Evolutionary conservation across 2,797 vertebrate species (phyloP), one percentile per base, ranked within the genome.

Genomic region (Linurgus olivaceus): DNA sequence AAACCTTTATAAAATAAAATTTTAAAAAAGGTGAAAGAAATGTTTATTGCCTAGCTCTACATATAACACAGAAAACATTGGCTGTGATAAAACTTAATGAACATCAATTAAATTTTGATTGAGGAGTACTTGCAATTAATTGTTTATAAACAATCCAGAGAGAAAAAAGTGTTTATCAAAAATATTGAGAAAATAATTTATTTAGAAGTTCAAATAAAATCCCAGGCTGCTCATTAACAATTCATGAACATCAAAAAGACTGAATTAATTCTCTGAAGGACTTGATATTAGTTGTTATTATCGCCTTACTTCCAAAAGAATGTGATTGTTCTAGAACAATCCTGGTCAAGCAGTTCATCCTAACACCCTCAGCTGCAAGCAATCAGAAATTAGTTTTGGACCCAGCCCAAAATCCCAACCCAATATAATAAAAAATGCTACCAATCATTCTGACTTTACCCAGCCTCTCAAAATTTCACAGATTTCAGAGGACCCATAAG

Each of bases 171-270:
- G 78, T 92, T 96, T 91, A 75, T 78, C 68, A 83, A 91, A 96
- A 92, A 82, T 87, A 92, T 91, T 72, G 79, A 92, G 82, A 89
- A 93, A 95, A 90, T 29, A 91, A 93, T 86, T 85, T 71, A 74
- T 93, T 93, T 80, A 94, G 62, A 92, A 93, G 89, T 94, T 80
- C 91, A 96, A 93, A 90, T 88, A 92, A 89, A 95, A 92, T 83
- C 2, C 2, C 68, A 83, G 76, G 17, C 84, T 86, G 17, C 92
- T 92, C 66, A 83, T 96, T 92, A 93, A 54, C 78, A 88, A 94
- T 94, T 96, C 91, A 92, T 37, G 29, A 89, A 77, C 57, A 83
- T 15, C 9, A 75, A 92, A 86, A 90, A 86, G 57, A 68, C 65
- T 86, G 78, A 94, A 94, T 88, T 89, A 23, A 78, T 96, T 82